phyloP scores from a whole-genome alignment of 2,113 vertebrate species.

The Mystacornis crossleyi region DNA sequence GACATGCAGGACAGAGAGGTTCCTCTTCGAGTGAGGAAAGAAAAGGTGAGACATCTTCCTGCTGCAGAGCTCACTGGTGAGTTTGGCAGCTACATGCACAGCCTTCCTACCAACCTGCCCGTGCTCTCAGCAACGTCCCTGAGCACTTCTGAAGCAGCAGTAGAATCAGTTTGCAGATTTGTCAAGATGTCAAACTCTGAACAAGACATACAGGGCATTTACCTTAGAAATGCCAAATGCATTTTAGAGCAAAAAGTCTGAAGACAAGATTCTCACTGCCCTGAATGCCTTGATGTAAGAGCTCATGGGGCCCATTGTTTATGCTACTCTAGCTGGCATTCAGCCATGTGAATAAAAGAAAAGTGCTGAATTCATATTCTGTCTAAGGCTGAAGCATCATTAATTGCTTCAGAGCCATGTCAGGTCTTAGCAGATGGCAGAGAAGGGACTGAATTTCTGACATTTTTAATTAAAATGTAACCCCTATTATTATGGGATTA shows the following conservation, averaged over 20 bases:
- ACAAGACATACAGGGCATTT: neutral
- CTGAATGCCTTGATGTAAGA: neutral
- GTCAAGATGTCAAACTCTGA: neutral
- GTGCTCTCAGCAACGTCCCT: neutral
- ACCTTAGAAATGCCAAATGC: neutral
- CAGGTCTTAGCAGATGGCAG: constrained; percentile 3
- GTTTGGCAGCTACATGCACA: neutral
- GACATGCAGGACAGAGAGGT: neutral
- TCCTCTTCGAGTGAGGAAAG: neutral
- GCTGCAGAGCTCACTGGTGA: neutral
- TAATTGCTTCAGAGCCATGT: neutral
- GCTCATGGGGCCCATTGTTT: neutral
- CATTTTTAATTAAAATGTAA: neutral
- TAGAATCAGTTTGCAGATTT: neutral
- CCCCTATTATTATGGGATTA: neutral
- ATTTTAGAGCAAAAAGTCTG: neutral
- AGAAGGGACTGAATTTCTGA: neutral
- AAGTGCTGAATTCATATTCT: constrained; percentile 8
- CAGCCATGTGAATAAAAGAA: neutral
- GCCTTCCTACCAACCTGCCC: neutral
- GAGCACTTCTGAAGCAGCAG: neutral
- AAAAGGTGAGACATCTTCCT: neutral
- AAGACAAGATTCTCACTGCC: neutral
- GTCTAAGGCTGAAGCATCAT: neutral
- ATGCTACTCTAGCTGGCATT: neutral